phyloP scores from a whole-genome alignment of 1,140 invertebrate species.

The Oscheius sp. region DNA sequence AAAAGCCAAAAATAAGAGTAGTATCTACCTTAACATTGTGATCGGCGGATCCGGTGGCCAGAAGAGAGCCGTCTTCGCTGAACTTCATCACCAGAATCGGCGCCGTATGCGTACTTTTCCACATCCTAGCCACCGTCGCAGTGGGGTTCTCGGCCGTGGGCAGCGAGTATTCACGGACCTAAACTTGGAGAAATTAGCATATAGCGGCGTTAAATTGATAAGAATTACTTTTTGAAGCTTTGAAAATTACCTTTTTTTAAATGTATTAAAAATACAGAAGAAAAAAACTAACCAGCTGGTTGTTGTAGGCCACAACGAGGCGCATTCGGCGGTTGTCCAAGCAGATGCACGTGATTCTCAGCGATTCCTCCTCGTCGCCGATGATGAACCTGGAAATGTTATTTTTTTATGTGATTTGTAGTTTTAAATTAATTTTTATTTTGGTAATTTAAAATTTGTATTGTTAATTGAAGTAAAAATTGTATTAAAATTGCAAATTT shows the following conservation, averaged over 20 bases:
- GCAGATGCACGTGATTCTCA: slow-evolving; percentile 25
- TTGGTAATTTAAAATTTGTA: no score
- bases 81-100: slow-evolving; percentile 36
- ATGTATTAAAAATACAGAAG: background rate
- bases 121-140: slow-evolving; percentile 22
- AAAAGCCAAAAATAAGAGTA: slow-evolving; percentile 7
- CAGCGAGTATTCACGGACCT: slow-evolving; percentile 20
- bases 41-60: slow-evolving; percentile 43
- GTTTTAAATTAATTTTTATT: no score
- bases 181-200: background rate
- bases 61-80: slow-evolving; percentile 4
- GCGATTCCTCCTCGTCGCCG: slow-evolving; percentile 23
- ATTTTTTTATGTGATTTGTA: no score
- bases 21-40: slow-evolving; percentile 20
- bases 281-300: slow-evolving; percentile 10
- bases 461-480: no score
- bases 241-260: background rate
- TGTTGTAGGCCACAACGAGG: slow-evolving; percentile 28
- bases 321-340: slow-evolving; percentile 20
- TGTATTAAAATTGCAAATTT: background rate
- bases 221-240: background rate
- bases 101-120: slow-evolving; percentile 39
- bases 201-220: background rate
- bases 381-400: slow-evolving; percentile 21
- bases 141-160: background rate